These are phyloP conservation scores for Malurus alboscapulatus DNA, from an alignment of 2,113 vertebrate species.

Conservation along the genomic window DNA sequence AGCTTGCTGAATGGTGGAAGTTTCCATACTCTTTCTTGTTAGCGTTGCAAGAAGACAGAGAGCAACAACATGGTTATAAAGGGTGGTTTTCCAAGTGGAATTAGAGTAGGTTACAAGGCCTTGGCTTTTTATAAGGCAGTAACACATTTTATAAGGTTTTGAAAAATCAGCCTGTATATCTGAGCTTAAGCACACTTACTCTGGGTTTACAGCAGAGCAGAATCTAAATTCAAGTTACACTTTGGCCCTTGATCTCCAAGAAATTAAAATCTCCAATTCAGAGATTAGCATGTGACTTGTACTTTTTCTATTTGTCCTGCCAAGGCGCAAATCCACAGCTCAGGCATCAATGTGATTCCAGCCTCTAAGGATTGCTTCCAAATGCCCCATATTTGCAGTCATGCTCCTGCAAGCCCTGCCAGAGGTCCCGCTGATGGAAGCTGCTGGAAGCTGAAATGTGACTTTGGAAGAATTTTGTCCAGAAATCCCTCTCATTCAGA, in stretches of 20 bases:
- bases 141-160: not conserved
- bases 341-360: not conserved
- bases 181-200: not conserved
- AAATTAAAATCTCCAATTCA: not conserved
- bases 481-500: slow-evolving; percentile 30
- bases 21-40: not conserved
- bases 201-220: not conserved
- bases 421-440: not conserved
- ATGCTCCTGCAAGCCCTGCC: not conserved
- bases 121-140: not conserved
- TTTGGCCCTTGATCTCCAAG: not conserved
- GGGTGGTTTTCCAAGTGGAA: not conserved
- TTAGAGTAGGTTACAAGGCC: not conserved
- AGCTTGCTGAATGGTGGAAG: not conserved
- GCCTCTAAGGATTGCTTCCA: not conserved
- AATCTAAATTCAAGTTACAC: not conserved
- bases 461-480: not conserved
- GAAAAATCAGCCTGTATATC: not conserved
- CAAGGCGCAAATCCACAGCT: not conserved
- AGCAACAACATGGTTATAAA: not conserved
- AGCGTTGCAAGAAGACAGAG: not conserved
- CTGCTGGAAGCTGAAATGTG: not conserved
- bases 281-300: not conserved
- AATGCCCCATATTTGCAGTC: not conserved
- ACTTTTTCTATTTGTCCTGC: not conserved